Evolutionary conservation across 1,140 invertebrate species (phyloP), one percentile per base, ranked within the genome.

Genomic region (Cydia pomonella): DNA sequence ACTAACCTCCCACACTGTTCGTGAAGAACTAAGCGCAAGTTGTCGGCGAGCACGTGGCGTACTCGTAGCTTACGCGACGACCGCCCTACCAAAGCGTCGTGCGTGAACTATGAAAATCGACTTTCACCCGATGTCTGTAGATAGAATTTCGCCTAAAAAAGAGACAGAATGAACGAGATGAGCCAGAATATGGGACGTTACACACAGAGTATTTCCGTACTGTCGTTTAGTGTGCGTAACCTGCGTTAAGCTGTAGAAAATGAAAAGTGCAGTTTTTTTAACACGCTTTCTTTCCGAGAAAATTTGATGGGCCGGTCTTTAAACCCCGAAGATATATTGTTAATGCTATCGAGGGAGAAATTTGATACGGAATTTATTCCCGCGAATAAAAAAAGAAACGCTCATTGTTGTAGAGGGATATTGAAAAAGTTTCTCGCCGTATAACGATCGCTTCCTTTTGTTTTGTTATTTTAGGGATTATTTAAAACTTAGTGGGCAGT

Each of bases 21-120:
- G 88, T 87, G 89, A 91, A 91, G 89, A 92, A 92, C 91, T 92
- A 92, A 92, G 84, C 89, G 89, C 89, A 91, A 92, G 86, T 91
- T 90, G 85, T 89, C 82, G 86, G 87, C 81, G 82, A 84, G 88
- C 91, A 92, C 91, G 91, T 92, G 91, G 90, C 86, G 53, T 21
- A 23, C 53, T 76, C 78, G 84, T 86, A 88, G 88, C 87, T 89
- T 89, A 90, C 87, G 84, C 87, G 83, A 80, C 87, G 83, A 80
- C 87, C 89, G 88, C 89, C 90, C 90, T 92, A 91, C 90, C 91
- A 88, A 86, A 86, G 81, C 85, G 83, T 38, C 74, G 77, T 74
- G 69, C 64, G 76, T 78, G 76, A 76, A 84, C 79, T 81, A 83
- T 83, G 82, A 92, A 92, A 87, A 87, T 78, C 79, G 83, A 87